Conservation (phyloP, 2,797 vertebrate genomes). For the Rousettus madagascariensis region DNA sequence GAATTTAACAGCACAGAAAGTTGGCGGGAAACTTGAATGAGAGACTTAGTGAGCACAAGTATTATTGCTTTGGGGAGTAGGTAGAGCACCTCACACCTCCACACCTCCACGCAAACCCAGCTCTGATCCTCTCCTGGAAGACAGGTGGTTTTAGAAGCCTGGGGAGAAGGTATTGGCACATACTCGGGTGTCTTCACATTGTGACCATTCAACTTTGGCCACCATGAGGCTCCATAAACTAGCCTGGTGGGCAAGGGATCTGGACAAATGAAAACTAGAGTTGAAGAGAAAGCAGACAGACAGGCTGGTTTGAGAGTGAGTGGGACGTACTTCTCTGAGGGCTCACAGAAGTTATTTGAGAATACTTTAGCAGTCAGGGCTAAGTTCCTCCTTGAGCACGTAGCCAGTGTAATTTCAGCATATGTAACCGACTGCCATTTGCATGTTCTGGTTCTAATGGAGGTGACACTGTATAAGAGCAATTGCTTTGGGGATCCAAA, state of each 20-base stretch:
- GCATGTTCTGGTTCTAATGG: neutral
- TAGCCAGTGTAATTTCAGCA: neutral
- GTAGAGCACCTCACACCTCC: too few species aligned
- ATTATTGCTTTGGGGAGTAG: fast-evolving
- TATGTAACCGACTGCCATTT: neutral
- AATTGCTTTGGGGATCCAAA: neutral
- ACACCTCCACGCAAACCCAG: neutral
- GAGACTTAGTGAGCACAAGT: neutral
- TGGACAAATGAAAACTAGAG: neutral
- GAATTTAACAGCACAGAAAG: neutral
- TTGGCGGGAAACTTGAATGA: neutral
- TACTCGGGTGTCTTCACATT: neutral
- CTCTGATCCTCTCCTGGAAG: neutral
- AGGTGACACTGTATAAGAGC: neutral
- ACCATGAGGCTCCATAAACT: neutral
- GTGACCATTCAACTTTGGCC: neutral
- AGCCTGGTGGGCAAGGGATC: neutral
- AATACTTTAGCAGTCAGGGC: too few species aligned
- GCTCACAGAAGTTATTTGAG: neutral
- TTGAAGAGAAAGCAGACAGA: neutral
- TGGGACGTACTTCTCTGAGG: neutral
- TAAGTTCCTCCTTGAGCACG: neutral
- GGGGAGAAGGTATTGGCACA: neutral
- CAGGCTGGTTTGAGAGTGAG: neutral
- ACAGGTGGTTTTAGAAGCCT: neutral